These are phyloP conservation scores for Batillaria attramentaria DNA, from an alignment of 1,140 invertebrate species.

Conservation along the genomic window DNA sequence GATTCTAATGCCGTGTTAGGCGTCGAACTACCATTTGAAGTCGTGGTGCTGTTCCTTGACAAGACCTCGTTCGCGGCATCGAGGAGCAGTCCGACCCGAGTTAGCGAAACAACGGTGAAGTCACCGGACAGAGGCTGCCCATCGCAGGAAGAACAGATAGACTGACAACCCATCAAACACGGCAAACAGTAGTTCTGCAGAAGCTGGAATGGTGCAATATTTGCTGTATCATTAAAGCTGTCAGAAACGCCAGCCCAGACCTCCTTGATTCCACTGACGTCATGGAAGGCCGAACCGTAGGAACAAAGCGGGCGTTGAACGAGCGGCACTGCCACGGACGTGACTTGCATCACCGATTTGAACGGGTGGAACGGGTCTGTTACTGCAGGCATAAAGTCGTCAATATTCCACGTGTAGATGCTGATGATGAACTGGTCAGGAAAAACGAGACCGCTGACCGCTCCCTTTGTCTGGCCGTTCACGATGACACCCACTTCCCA, in stretches of 20 bases:
- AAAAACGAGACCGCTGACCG: constrained; percentile 19
- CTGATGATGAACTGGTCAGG: not conserved
- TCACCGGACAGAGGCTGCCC: not conserved
- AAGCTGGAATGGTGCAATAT: constrained; percentile 11
- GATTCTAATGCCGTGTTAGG: not conserved
- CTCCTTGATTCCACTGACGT: constrained; percentile 43
- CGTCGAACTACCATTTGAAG: not conserved
- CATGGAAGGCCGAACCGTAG: constrained; percentile 43
- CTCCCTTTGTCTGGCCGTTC: not conserved
- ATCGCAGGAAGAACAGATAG: constrained; percentile 13
- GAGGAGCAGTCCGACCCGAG: not conserved
- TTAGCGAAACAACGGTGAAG: not conserved
- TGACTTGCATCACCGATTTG: constrained; percentile 21
- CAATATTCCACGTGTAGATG: constrained; percentile 9
- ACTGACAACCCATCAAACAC: constrained; percentile 19
- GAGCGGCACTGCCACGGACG: constrained; percentile 17
- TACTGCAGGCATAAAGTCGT: not conserved
- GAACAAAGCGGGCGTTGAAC: constrained; percentile 22
- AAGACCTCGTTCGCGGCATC: constrained; percentile 12
- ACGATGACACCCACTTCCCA: constrained; percentile 17
- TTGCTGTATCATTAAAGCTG: constrained; percentile 22
- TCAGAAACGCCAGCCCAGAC: constrained; percentile 45
- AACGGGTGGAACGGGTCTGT: constrained; percentile 25
- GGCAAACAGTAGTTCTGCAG: constrained; percentile 27
- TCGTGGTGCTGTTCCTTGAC: not conserved